phyloP scores from a whole-genome alignment of 2,888 invertebrate genomes.

The Lithophane socia region DNA sequence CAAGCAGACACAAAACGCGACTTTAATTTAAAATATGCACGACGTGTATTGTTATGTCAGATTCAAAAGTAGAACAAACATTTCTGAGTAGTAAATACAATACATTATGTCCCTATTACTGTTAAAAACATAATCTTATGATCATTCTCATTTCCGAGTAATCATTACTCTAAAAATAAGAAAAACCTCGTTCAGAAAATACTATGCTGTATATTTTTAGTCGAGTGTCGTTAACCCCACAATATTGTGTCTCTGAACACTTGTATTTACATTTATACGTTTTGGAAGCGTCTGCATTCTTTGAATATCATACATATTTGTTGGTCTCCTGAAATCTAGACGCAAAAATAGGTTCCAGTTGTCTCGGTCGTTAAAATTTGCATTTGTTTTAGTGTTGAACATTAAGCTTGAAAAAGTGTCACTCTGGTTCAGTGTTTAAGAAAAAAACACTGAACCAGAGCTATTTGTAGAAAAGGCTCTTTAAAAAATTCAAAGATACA shows the following conservation, averaged over 20 bases:
- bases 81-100: background rate
- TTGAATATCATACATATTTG: conserved; percentile 52
- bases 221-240: conserved; percentile 59
- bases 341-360: conserved; percentile 18
- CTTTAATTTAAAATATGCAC: background rate
- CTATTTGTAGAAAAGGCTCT: background rate
- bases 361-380: conserved; percentile 37
- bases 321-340: conserved; percentile 38
- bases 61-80: conserved; percentile 1
- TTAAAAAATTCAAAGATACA: no score
- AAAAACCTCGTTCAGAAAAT: conserved; percentile 43
- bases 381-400: conserved; percentile 38
- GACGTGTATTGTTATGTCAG: conserved; percentile 1
- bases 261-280: conserved; percentile 58
- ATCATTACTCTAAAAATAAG: conserved; percentile 48
- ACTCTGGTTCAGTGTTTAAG: background rate
- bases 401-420: conserved; percentile 5
- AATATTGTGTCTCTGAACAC: conserved; percentile 47
- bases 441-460: no score
- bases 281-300: conserved; percentile 56
- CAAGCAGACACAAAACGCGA: no score
- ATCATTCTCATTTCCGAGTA: conserved; percentile 36
- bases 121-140: conserved; percentile 26
- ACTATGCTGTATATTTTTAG: conserved; percentile 64
- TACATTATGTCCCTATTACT: conserved; percentile 18